Evolutionary conservation across 2,797 vertebrate genomes (phyloP).

Genomic region (Melanogrammus aeglefinus): DNA sequence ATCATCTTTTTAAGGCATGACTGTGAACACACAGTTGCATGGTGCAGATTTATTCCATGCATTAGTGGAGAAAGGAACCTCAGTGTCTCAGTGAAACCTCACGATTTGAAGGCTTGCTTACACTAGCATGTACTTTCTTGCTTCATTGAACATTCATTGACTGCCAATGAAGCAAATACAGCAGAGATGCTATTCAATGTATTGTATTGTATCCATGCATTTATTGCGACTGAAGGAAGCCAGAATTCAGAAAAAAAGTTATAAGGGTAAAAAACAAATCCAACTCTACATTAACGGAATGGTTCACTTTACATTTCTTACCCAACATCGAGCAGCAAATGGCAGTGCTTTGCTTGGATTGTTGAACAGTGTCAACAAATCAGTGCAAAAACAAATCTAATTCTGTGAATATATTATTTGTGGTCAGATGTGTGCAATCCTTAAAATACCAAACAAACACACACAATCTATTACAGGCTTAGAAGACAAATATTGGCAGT

Average conservation of each 20-base stretch:
- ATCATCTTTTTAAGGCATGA: neutral
- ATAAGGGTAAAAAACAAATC: neutral
- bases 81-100: no score
- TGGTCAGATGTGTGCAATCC: neutral
- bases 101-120: neutral
- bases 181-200: neutral
- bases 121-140: neutral
- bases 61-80: no score
- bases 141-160: neutral
- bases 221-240: no score
- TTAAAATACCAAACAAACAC: neutral
- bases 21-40: neutral
- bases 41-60: no score
- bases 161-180: neutral
- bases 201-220: no score
- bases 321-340: neutral
- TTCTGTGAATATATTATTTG: neutral
- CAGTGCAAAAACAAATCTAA: neutral
- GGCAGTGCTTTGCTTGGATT: neutral
- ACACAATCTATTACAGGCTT: neutral
- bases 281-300: neutral
- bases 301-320: neutral
- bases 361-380: neutral
- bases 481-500: neutral
- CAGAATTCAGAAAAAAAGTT: neutral